A percentile compares a stretch with the other conserved stretches of the same genome.
These are phyloP conservation scores for Chionomys nivalis DNA, from an alignment of 2,113 vertebrate genomes.

Conservation along the genomic window DNA sequence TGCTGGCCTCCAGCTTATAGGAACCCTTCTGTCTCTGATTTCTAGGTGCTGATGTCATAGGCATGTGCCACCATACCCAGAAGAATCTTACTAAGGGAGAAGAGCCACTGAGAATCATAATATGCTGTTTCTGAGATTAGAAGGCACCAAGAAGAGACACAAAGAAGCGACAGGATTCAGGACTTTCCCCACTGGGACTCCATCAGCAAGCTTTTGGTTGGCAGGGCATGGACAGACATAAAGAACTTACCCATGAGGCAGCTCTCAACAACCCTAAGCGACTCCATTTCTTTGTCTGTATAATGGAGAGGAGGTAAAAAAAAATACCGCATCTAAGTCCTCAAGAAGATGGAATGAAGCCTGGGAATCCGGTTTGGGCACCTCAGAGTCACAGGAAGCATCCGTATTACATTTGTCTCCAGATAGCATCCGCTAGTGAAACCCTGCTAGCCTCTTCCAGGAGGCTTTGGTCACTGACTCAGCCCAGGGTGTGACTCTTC, in stretches of 20 bases:
- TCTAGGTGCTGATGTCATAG: background rate
- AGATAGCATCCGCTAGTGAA: background rate
- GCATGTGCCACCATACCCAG: background rate
- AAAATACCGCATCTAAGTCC: background rate
- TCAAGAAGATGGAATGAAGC: background rate
- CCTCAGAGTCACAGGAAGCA: background rate
- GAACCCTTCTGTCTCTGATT: background rate
- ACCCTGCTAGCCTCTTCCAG: background rate
- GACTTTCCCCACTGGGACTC: background rate
- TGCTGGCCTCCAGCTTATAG: background rate
- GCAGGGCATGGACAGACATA: background rate
- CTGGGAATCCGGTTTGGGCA: background rate
- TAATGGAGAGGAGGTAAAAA: background rate
- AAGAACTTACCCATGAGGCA: background rate
- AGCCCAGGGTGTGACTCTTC: too few species aligned
- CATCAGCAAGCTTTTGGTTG: background rate
- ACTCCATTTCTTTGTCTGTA: background rate
- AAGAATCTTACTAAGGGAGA: background rate
- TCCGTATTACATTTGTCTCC: background rate
- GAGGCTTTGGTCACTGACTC: background rate
- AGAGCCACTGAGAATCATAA: background rate
- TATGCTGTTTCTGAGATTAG: background rate
- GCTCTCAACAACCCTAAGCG: background rate
- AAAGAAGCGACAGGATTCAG: background rate
- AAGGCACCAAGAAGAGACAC: background rate